These are phyloP conservation scores for Ctenoplectra terminalis DNA, from an alignment of 1,140 invertebrate species.

Conservation along the genomic window DNA sequence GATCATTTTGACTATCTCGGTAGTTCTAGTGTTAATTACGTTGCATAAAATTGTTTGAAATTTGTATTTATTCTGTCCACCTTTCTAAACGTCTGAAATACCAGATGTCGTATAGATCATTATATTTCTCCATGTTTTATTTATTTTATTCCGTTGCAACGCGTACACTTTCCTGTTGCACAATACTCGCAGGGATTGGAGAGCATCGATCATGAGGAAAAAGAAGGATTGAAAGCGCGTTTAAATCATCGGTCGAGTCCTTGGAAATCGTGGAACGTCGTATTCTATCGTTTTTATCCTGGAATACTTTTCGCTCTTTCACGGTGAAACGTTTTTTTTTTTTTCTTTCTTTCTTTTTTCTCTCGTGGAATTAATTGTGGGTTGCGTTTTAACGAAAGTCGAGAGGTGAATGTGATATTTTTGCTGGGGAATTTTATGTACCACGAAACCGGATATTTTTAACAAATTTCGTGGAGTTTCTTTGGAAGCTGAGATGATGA, in stretches of 20 bases:
- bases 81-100: no score
- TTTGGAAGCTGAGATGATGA: no score
- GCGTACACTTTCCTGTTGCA: neutral
- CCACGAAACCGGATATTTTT: neutral
- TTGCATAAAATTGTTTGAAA: no score
- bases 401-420: neutral
- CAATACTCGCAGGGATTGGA: neutral
- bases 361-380: neutral
- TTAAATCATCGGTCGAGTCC: neutral
- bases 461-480: neutral
- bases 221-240: neutral
- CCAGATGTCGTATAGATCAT: neutral
- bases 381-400: neutral
- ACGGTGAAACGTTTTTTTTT: neutral
- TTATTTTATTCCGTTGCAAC: neutral
- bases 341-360: no score
- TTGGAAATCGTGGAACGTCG: neutral
- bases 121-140: neutral
- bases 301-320: neutral
- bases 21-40: no score
- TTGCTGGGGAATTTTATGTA: neutral
- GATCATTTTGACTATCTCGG: no score
- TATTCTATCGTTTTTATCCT: neutral
- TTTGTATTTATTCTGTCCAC: no score
- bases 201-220: neutral